Evolutionary conservation across 2,113 vertebrate genomes (phyloP).

Genomic region (Leucoraja erinaceus): DNA sequence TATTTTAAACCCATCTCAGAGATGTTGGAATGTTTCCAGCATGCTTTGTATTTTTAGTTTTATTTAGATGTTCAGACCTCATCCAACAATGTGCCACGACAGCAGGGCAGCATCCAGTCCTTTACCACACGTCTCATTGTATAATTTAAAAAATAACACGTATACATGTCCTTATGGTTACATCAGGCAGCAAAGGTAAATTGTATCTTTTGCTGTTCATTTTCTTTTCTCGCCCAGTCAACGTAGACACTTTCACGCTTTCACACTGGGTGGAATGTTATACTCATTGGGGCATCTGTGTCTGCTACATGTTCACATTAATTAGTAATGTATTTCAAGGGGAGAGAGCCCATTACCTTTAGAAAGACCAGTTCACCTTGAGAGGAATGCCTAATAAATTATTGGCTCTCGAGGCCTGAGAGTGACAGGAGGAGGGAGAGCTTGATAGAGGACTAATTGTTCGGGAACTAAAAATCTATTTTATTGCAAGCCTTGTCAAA

Average conservation of each 20-base stretch:
- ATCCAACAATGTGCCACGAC: neutral
- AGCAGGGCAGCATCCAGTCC: neutral
- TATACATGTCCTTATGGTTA: too few species aligned
- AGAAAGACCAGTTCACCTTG: neutral
- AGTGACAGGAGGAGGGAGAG: neutral
- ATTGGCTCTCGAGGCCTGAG: neutral
- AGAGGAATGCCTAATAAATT: neutral
- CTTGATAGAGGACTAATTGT: neutral
- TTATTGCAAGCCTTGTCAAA: neutral
- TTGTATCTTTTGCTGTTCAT: neutral
- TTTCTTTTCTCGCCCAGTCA: neutral
- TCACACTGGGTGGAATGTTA: neutral
- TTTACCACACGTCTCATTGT: neutral
- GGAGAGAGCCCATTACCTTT: neutral
- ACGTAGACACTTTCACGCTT: neutral
- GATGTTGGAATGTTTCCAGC: neutral
- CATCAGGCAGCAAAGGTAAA: neutral
- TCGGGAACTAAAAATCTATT: neutral
- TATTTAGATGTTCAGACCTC: neutral
- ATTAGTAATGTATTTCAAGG: neutral
- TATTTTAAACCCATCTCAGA: neutral
- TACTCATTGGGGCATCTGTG: neutral
- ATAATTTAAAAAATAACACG: too few species aligned
- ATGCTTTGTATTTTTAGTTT: neutral
- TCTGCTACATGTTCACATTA: neutral